Percentiles rank a stretch among this genome's conserved stretches.
Evolutionary conservation across 1,140 invertebrate species (phyloP).

Genomic region (Sitobion miscanthi): DNA sequence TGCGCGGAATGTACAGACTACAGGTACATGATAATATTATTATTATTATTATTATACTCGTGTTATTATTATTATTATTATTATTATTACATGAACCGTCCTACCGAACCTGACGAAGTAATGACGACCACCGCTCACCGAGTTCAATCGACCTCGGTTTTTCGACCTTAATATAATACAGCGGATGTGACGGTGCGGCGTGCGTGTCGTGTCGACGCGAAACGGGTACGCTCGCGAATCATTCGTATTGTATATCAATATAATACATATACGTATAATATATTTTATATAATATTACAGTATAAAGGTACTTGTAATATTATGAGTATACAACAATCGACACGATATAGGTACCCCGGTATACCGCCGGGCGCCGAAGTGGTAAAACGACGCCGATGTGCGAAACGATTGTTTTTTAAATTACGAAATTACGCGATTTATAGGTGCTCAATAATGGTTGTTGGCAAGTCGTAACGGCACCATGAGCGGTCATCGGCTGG

Average conservation of each 20-base stretch:
- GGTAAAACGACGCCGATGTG: no score
- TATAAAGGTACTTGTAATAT: no score
- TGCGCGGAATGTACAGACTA: no score
- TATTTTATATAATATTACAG: no score
- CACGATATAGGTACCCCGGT: no score
- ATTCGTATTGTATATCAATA: neutral
- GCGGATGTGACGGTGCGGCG: neutral
- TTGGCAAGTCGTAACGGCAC: no score
- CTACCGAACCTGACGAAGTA: neutral
- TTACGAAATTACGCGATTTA: no score
- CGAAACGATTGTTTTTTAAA: neutral
- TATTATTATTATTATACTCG: neutral
- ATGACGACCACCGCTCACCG: neutral
- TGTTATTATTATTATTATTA: neutral
- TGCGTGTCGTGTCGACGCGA: neutral
- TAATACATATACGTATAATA: no score
- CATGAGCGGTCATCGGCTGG: no score
- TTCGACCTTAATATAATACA: conserved; percentile 23
- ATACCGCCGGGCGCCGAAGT: no score
- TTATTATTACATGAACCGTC: neutral
- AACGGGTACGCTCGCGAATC: neutral
- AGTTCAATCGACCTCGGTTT: conserved; percentile 1
- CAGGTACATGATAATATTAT: neutral
- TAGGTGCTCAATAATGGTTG: no score
- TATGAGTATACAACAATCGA: no score